These are phyloP conservation scores for Cremastobaeus sp. DNA, from an alignment of 2,888 invertebrate species.

Conservation along the genomic window DNA sequence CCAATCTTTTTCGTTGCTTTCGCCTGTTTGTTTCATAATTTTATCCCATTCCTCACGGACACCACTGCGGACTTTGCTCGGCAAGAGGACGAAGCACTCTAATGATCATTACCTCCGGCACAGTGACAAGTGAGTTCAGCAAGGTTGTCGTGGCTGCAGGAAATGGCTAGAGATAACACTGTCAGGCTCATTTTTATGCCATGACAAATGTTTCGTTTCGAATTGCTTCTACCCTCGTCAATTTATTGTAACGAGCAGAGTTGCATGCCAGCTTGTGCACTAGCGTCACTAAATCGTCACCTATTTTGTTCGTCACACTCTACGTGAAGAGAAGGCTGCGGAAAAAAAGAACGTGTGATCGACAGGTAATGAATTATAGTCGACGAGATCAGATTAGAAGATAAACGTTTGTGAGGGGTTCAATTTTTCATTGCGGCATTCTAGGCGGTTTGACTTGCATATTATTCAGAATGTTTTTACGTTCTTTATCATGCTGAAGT, in stretches of 20 bases:
- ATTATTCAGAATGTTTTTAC: not conserved
- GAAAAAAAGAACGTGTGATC: no score
- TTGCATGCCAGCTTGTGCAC: not conserved
- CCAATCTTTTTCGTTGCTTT: constrained; percentile 47
- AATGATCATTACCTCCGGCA: constrained; percentile 78
- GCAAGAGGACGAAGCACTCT: constrained; percentile 60
- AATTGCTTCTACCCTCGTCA: constrained; percentile 38
- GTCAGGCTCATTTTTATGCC: constrained; percentile 70
- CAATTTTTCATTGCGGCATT: no score
- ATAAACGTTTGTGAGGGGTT: no score
- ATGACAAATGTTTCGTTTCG: constrained; percentile 67
- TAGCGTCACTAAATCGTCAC: no score
- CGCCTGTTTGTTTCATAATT: constrained; percentile 59
- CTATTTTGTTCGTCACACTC: no score
- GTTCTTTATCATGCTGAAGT: not conserved
- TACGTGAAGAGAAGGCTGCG: no score
- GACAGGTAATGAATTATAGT: no score
- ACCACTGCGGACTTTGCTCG: constrained; percentile 54
- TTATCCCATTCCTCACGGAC: constrained; percentile 58
- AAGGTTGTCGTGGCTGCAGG: constrained; percentile 70
- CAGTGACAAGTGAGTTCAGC: constrained; percentile 75
- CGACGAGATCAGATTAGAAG: no score
- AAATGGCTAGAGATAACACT: constrained; percentile 74
- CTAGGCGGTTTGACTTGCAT: no score
- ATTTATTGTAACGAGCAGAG: constrained; percentile 7